These are phyloP conservation scores for Emmelina monodactyla DNA, from an alignment of 2,888 invertebrate genomes.

Conservation along the genomic window DNA sequence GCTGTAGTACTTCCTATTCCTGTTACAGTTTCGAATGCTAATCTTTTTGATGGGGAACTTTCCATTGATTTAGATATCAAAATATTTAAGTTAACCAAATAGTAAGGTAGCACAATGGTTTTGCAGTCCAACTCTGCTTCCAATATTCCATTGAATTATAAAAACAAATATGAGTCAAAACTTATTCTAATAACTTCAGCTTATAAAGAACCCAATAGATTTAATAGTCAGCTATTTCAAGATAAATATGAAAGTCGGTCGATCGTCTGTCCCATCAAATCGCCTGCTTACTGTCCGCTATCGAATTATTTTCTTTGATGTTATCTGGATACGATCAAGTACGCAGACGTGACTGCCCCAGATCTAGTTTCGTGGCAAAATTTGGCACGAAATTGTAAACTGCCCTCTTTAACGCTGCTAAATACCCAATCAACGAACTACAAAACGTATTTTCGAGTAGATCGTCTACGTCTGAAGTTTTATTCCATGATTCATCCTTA, in stretches of 20 bases:
- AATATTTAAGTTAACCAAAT: too few relatives aligned
- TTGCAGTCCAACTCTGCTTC: too few relatives aligned
- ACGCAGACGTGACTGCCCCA: conserved; percentile 53
- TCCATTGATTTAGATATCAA: too few relatives aligned
- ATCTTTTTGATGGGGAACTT: not conserved
- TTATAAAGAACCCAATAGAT: too few relatives aligned
- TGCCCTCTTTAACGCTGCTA: conserved; percentile 57
- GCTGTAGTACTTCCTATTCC: conserved; percentile 56
- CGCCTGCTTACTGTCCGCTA: conserved; percentile 30
- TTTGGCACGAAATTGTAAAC: conserved; percentile 64
- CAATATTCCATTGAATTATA: too few relatives aligned
- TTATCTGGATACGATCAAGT: conserved; percentile 58
- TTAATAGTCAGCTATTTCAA: too few relatives aligned
- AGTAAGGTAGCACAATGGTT: too few relatives aligned
- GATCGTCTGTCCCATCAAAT: conserved; percentile 26
- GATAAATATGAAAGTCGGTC: not conserved
- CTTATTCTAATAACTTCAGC: too few relatives aligned
- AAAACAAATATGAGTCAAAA: too few relatives aligned
- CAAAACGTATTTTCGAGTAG: conserved; percentile 19
- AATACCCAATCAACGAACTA: conserved; percentile 35
- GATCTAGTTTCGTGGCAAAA: conserved; percentile 50
- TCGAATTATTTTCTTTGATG: conserved; percentile 45
- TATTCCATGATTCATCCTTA: not conserved
- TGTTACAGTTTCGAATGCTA: not conserved
- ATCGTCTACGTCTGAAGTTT: too few relatives aligned